Evolutionary conservation across 2,888 invertebrate genomes (phyloP).

Genomic region (Ophion slaviceki): DNA sequence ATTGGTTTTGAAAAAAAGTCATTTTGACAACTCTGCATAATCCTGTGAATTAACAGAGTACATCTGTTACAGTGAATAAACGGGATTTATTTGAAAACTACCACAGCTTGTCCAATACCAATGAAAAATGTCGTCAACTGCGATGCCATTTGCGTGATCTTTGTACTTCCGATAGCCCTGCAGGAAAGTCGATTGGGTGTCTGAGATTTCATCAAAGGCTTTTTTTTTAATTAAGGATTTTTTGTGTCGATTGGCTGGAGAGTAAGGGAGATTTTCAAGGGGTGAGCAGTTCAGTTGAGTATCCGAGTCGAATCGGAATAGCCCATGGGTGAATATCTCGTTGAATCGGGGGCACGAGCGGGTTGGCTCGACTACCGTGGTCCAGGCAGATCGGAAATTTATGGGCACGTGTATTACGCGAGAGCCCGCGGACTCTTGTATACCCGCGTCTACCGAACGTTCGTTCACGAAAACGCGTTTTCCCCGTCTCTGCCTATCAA

Average conservation of each 20-base stretch:
- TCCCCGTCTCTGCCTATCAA: slow-evolving; percentile 44
- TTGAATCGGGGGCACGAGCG: slow-evolving; percentile 22
- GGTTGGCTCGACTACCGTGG: slow-evolving; percentile 39
- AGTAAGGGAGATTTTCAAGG: not conserved
- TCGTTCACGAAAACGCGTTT: slow-evolving; percentile 21
- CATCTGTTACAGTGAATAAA: no score
- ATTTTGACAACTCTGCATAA: no score
- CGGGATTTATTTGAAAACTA: no score
- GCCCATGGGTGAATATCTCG: slow-evolving; percentile 5
- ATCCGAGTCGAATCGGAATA: slow-evolving; percentile 2
- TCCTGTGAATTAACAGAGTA: no score
- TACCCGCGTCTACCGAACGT: slow-evolving; percentile 25
- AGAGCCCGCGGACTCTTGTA: slow-evolving; percentile 16
- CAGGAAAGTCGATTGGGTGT: no score
- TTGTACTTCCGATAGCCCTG: no score
- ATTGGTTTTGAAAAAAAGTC: no score
- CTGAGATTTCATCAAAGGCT: no score
- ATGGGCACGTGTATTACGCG: slow-evolving; percentile 49
- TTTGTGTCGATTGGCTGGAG: not conserved
- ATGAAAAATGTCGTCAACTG: not conserved
- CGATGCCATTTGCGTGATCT: not conserved
- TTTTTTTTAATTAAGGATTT: no score
- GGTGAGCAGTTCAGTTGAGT: not conserved
- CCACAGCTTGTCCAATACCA: no score
- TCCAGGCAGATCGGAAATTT: slow-evolving; percentile 58